Percentiles rank a stretch among this genome's conserved stretches.
Conservation (phyloP, 2,113 vertebrate genomes). For the Carettochelys insculpta region DNA sequence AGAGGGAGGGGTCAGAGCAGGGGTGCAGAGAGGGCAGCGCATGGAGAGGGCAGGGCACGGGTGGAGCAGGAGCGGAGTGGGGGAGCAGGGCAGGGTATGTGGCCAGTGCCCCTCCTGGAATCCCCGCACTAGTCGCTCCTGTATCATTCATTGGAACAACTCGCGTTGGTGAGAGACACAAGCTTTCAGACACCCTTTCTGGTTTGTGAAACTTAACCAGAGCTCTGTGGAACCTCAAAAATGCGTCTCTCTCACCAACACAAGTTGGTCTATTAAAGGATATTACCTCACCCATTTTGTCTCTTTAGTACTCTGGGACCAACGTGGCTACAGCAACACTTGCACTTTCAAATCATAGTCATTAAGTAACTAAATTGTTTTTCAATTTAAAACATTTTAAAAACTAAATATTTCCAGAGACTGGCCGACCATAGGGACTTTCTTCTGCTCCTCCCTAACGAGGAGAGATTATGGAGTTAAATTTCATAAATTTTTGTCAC, state of each 20-base stretch:
- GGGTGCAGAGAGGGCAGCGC: too few relatives aligned
- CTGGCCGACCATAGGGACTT: background rate
- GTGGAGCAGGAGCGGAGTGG: too few relatives aligned
- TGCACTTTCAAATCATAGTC: background rate
- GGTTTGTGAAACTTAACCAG: background rate
- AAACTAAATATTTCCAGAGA: slow-evolving; percentile 31
- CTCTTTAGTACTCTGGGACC: background rate
- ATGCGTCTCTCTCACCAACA: background rate
- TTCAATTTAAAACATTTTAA: slow-evolving; percentile 45
- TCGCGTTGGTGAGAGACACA: background rate
- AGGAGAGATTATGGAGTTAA: slow-evolving; percentile 23
- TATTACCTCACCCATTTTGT: background rate
- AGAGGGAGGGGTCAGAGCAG: too few relatives aligned
- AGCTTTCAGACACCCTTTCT: background rate
- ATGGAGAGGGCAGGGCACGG: too few relatives aligned
- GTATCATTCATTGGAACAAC: background rate
- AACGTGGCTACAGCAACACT: background rate
- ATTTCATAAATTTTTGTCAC: slow-evolving; percentile 47
- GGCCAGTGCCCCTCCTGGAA: too few relatives aligned
- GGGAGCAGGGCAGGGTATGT: too few relatives aligned
- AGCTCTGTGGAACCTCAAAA: background rate
- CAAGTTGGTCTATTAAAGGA: background rate
- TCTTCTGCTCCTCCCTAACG: slow-evolving; percentile 24
- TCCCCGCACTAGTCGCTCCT: too few relatives aligned
- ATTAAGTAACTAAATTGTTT: background rate